Percentiles rank a stretch among this genome's conserved stretches.
Evolutionary conservation across 2,888 invertebrate species (phyloP).

Genomic region (Steinernema scapterisci): DNA sequence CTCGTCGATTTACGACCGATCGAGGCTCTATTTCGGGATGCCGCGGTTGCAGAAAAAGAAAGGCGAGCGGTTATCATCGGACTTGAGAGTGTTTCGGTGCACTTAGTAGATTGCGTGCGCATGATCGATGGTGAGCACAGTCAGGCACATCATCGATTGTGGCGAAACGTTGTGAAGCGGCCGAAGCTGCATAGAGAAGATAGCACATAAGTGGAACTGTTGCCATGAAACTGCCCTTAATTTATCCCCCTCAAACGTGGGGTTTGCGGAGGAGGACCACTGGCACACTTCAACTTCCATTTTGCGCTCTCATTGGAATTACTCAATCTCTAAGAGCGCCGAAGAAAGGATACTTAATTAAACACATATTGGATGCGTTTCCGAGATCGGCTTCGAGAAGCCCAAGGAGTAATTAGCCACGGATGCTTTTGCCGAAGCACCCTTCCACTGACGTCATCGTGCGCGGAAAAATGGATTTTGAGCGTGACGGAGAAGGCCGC

Average conservation of each 20-base stretch:
- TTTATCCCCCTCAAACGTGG: not conserved
- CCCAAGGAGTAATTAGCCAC: conserved; percentile 6
- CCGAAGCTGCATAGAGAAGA: too few relatives aligned
- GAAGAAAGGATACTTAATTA: too few relatives aligned
- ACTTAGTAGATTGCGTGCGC: not conserved
- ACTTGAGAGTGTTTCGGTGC: not conserved
- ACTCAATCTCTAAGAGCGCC: too few relatives aligned
- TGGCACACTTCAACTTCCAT: too few relatives aligned
- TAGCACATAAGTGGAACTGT: too few relatives aligned
- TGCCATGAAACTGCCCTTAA: too few relatives aligned
- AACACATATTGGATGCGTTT: too few relatives aligned
- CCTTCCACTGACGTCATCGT: not conserved
- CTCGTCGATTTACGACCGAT: conserved; percentile 13
- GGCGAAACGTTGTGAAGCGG: too few relatives aligned
- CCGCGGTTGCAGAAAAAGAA: conserved; percentile 22
- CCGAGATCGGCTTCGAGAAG: not conserved
- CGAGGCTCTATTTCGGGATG: conserved; percentile 1
- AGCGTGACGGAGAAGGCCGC: not conserved
- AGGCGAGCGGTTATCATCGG: not conserved
- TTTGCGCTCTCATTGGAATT: too few relatives aligned
- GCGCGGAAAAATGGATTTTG: conserved; percentile 25
- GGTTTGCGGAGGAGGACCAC: too few relatives aligned
- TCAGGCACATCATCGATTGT: too few relatives aligned
- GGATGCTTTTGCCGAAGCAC: not conserved
- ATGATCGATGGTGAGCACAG: too few relatives aligned